These are phyloP conservation scores for Dendrolimus kikuchii DNA, from an alignment of 1,140 invertebrate genomes.

Conservation along the genomic window DNA sequence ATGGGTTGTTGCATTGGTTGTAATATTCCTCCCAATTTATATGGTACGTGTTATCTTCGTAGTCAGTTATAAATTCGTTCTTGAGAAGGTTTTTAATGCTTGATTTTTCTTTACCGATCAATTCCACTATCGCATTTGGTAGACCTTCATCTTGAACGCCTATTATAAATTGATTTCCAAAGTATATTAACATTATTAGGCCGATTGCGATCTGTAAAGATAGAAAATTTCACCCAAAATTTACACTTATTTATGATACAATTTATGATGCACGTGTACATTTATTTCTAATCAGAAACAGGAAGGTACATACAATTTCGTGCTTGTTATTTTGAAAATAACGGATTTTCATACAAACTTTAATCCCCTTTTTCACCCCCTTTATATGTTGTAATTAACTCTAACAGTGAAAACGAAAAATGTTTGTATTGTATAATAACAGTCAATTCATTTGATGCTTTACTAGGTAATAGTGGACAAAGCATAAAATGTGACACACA, in stretches of 20 bases:
- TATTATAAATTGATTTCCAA: conserved; percentile 48
- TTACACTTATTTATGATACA: background rate
- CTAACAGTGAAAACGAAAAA: no score
- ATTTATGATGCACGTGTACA: background rate
- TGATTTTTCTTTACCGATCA: conserved; percentile 49
- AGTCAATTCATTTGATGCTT: no score
- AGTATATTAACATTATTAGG: conserved; percentile 44
- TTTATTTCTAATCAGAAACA: no score
- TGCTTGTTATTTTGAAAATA: no score
- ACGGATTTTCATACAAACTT: no score
- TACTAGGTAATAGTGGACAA: no score
- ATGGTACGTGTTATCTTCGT: conserved; percentile 45
- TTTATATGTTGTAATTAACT: no score
- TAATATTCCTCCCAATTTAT: conserved; percentile 81
- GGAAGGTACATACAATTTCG: no score
- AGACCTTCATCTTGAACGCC: conserved; percentile 52
- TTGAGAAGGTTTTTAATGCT: conserved; percentile 53
- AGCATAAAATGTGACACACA: no score
- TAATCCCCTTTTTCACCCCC: no score
- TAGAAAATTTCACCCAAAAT: background rate
- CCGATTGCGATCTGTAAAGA: conserved; percentile 48
- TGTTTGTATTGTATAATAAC: no score
- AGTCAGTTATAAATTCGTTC: conserved; percentile 49
- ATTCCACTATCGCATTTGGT: conserved; percentile 43
- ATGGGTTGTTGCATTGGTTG: conserved; percentile 79